phyloP scores from a whole-genome alignment of 2,888 invertebrate genomes.

The Notocelia uddmanniana region DNA sequence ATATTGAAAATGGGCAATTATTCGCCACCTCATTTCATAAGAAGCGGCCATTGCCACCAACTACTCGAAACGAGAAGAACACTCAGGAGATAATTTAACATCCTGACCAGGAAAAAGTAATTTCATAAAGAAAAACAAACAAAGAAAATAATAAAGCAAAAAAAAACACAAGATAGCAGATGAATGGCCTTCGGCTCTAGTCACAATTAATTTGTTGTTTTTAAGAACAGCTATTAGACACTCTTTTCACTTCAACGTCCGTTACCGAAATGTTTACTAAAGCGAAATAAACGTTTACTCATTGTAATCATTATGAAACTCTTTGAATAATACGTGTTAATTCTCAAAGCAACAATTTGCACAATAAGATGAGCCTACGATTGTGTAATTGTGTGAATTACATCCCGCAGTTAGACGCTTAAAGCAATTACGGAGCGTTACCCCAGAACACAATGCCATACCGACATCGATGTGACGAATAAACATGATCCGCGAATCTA shows the following conservation, averaged over 20 bases:
- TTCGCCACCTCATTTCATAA: too few species aligned
- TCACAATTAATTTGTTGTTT: background rate
- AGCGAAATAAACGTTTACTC: background rate
- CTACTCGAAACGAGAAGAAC: too few species aligned
- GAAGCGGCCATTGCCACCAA: too few species aligned
- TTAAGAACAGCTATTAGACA: background rate
- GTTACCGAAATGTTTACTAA: background rate
- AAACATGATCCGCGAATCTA: conserved; percentile 8
- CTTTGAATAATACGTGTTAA: conserved; percentile 1
- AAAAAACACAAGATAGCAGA: background rate
- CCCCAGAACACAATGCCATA: conserved; percentile 15
- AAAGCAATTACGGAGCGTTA: conserved; percentile 12
- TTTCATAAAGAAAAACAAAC: too few species aligned
- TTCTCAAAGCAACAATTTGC: conserved; percentile 15
- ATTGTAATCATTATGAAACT: background rate
- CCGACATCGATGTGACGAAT: conserved; percentile 2
- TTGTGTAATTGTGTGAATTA: conserved; percentile 24
- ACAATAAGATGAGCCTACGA: conserved; percentile 21
- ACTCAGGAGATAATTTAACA: too few species aligned
- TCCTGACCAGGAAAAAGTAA: too few species aligned
- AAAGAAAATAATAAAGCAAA: too few species aligned
- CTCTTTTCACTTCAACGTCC: background rate
- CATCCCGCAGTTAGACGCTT: conserved; percentile 3
- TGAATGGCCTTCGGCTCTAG: background rate
- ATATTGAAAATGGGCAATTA: too few species aligned